These are phyloP conservation scores for Pao palembangensis DNA, from an alignment of 2,113 vertebrate genomes.

Conservation along the genomic window DNA sequence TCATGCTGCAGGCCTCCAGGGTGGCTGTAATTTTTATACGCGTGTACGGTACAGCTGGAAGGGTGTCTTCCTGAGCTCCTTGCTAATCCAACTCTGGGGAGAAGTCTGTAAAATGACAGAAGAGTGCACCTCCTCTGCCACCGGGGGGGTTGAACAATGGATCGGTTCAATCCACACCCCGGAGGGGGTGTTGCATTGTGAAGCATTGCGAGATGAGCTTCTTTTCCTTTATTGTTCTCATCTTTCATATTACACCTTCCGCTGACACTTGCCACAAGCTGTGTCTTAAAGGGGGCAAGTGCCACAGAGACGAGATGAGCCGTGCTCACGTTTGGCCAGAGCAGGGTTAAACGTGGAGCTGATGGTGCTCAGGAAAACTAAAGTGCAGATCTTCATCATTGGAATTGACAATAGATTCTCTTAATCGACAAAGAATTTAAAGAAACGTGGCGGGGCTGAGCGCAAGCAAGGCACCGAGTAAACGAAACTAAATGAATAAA, in stretches of 20 bases:
- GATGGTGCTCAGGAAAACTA: neutral
- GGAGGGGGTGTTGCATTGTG: constrained; percentile 7
- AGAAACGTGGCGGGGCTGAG: too few relatives aligned
- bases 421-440: too few relatives aligned
- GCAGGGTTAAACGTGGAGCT: constrained; percentile 24
- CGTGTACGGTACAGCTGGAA: constrained; percentile 15
- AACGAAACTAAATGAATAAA: too few relatives aligned
- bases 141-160: neutral
- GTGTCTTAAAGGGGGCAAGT: constrained; percentile 48
- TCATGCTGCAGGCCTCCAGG: constrained; percentile 23
- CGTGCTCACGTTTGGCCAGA: constrained; percentile 28
- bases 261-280: constrained; percentile 64
- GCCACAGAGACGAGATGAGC: constrained; percentile 23
- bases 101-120: constrained; percentile 42
- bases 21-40: constrained; percentile 30
- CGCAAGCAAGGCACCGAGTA: too few relatives aligned
- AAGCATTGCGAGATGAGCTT: constrained; percentile 26
- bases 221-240: constrained; percentile 62
- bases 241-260: constrained; percentile 50
- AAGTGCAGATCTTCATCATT: neutral
- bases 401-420: too few relatives aligned
- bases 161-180: constrained; percentile 21
- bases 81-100: constrained; percentile 4
- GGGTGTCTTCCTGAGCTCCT: neutral
- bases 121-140: constrained; percentile 7